phyloP scores from a whole-genome alignment of 2,797 vertebrate species.

The Enoplosus armatus region DNA sequence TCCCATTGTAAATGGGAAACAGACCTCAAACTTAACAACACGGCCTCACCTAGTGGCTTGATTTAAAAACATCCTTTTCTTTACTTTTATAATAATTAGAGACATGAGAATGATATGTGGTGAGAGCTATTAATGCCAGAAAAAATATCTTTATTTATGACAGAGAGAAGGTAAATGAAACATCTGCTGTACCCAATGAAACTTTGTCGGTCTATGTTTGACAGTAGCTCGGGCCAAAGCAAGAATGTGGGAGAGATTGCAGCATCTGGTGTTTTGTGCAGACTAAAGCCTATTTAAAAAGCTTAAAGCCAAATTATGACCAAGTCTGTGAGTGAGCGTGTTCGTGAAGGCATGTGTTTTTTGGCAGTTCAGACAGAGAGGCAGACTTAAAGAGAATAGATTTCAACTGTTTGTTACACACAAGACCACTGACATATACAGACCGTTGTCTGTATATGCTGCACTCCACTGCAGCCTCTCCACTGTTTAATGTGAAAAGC shows the following conservation, averaged over 20 bases:
- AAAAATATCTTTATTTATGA: constrained; percentile 38
- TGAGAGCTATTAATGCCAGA: not conserved
- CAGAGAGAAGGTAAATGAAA: constrained; percentile 48
- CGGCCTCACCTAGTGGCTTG: no score
- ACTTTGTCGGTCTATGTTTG: constrained; percentile 54
- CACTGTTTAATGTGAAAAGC: constrained; percentile 19
- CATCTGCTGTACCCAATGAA: constrained; percentile 62
- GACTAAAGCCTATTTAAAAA: constrained; percentile 67
- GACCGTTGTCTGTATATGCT: constrained; percentile 2
- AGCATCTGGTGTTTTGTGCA: constrained; percentile 76
- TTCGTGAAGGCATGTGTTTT: constrained; percentile 35
- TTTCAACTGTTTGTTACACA: constrained; percentile 30
- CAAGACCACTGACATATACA: constrained; percentile 21
- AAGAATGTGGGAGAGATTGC: constrained; percentile 71
- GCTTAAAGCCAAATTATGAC: constrained; percentile 62
- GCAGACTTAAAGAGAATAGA: constrained; percentile 51
- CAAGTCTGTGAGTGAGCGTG: constrained; percentile 28
- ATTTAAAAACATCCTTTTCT: not conserved
- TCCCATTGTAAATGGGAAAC: not conserved
- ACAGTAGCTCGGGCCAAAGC: constrained; percentile 58
- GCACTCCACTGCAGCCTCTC: constrained; percentile 1
- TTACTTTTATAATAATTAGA: not conserved
- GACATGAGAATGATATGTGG: not conserved
- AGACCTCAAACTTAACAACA: not conserved
- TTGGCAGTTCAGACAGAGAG: constrained; percentile 29